These are phyloP conservation scores for Acronicta leporina DNA, from an alignment of 2,888 invertebrate species.

Conservation along the genomic window DNA sequence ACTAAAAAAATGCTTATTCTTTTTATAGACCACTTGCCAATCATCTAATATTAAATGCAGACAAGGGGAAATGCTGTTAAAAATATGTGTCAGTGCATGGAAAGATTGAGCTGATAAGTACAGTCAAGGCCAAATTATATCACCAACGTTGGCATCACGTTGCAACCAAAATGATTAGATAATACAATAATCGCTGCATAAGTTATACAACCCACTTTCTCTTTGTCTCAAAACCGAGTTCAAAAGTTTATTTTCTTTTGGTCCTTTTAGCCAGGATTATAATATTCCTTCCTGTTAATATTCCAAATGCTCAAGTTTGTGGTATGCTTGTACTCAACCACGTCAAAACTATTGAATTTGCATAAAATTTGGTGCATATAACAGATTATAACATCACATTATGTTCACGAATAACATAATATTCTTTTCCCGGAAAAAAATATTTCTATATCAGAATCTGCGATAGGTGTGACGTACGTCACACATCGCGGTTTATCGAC, in stretches of 20 bases:
- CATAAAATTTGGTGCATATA: no score
- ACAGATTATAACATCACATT: no score
- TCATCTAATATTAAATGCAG: background rate
- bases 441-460: no score
- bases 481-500: background rate
- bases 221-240: constrained; percentile 19
- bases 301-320: no score
- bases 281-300: background rate
- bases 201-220: constrained; percentile 46
- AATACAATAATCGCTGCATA: constrained; percentile 61
- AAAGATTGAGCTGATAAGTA: constrained; percentile 74
- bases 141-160: constrained; percentile 69
- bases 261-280: background rate
- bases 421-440: no score
- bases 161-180: constrained; percentile 78
- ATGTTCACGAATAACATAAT: no score
- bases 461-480: no score
- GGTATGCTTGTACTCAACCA: no score
- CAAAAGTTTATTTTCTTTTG: constrained; percentile 4
- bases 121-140: constrained; percentile 78
- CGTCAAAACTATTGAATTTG: no score
- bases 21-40: no score
- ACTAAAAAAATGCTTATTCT: no score
- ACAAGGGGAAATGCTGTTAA: constrained; percentile 25
- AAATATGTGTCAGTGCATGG: constrained; percentile 70